Conservation (phyloP, 2,888 invertebrate species). For the Conistra vaccinii region DNA sequence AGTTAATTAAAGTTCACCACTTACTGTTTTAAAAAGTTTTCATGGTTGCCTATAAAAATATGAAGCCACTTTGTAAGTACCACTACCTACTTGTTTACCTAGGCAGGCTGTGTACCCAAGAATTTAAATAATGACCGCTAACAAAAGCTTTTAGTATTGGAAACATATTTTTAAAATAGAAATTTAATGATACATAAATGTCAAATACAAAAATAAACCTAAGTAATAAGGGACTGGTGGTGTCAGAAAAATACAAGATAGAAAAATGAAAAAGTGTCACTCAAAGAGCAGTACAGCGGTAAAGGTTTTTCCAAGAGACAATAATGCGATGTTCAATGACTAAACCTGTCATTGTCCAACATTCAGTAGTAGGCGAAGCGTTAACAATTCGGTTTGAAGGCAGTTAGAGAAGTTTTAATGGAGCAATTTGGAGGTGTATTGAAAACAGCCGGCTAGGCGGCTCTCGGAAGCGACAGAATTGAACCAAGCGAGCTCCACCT, state of each 20-base stretch:
- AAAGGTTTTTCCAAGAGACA: conserved; percentile 47
- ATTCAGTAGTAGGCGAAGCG: conserved; percentile 73
- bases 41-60: conserved; percentile 61
- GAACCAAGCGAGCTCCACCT: conserved; percentile 66
- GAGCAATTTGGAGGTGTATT: conserved; percentile 84
- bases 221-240: conserved; percentile 16
- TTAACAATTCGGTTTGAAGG: conserved; percentile 79
- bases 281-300: conserved; percentile 30
- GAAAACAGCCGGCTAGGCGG: conserved; percentile 78
- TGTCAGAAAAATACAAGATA: conserved; percentile 33
- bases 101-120: background rate
- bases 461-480: conserved; percentile 70
- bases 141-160: background rate
- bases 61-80: conserved; percentile 52
- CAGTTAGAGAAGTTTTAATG: conserved; percentile 84
- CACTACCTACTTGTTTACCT: background rate
- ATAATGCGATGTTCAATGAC: conserved; percentile 60
- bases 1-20: conserved; percentile 78
- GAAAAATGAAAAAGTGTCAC: conserved; percentile 35
- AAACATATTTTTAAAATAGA: background rate
- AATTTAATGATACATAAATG: background rate
- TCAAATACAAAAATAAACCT: conserved; percentile 7
- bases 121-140: background rate
- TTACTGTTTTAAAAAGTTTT: conserved; percentile 69
- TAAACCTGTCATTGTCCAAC: conserved; percentile 73